These are phyloP conservation scores for Tillus elongatus DNA, from an alignment of 2,888 invertebrate species.

Conservation along the genomic window DNA sequence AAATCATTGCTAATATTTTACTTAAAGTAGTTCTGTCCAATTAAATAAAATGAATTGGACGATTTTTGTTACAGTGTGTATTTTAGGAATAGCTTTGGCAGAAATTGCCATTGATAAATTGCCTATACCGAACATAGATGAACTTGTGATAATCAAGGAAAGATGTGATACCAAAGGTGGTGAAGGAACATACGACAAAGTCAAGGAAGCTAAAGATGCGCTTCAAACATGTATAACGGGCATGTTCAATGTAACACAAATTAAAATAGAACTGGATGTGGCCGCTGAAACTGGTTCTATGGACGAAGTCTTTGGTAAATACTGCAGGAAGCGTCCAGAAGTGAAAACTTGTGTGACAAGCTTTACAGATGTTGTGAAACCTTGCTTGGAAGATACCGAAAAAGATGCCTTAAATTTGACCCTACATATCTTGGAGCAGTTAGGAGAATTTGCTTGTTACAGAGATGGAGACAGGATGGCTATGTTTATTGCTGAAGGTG, in stretches of 20 bases:
- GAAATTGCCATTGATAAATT: not conserved
- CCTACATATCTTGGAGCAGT: slow-evolving; percentile 58
- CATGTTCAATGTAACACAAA: slow-evolving; percentile 49
- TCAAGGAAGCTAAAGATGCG: slow-evolving; percentile 32
- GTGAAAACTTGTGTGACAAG: slow-evolving; percentile 53
- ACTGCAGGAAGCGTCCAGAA: slow-evolving; percentile 56
- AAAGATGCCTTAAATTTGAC: slow-evolving; percentile 51
- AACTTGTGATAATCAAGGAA: slow-evolving; percentile 9
- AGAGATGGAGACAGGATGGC: slow-evolving; percentile 79
- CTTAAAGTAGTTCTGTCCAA: too few species aligned
- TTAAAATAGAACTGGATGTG: slow-evolving; percentile 57
- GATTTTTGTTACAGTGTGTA: too few species aligned
- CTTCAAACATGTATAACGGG: slow-evolving; percentile 49
- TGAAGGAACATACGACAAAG: slow-evolving; percentile 14
- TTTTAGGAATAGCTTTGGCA: too few species aligned
- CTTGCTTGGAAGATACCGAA: slow-evolving; percentile 57
- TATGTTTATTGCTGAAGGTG: slow-evolving; percentile 73
- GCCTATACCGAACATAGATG: not conserved
- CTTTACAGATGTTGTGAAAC: slow-evolving; percentile 48
- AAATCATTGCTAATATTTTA: too few species aligned
- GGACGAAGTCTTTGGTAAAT: slow-evolving; percentile 47
- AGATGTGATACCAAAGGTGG: slow-evolving; percentile 13
- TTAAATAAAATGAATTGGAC: too few species aligned
- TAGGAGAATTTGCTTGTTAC: slow-evolving; percentile 65
- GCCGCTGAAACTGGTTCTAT: slow-evolving; percentile 53